Base-by-base conservation (phyloP, 2,113 vertebrate genomes). In the Anhinga anhinga region DNA sequence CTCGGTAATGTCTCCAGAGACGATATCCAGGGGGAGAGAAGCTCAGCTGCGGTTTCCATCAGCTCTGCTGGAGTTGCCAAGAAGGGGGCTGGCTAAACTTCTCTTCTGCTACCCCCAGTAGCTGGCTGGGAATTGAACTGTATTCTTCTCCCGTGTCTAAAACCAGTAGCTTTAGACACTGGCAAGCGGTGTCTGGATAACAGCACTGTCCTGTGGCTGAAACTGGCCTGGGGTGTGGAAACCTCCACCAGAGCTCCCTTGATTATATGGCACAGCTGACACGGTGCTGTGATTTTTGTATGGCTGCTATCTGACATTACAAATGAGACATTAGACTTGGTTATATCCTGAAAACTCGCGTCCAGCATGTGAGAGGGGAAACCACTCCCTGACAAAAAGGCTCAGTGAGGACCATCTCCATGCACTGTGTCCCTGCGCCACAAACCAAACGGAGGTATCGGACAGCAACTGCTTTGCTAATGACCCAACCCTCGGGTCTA, bases 321-420 rank as follows among this genome's bases (percentile, higher is more conserved):
- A 53, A 20, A 55, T 18, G 66, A 55, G 50, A n/a, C 29, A 10
- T 4, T 13, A 8, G 1, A 0, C 52, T 58, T 4, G 2, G n/a
- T 76, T 73, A 30, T 3, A 59, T 86, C 88, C 93, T 92, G 79
- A 32, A 85, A 63, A 29, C 49, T 66, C 1, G 0, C 20, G 29
- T 4, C 29, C 91, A 90, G 86, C 56, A 26, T 14, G 63, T 47
- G 86, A 59, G 81, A 81, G 65, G 90, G 89, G 91, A 93, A 97
- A 63, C 73, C 73, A 3, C 89, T 74, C 83, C 84, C 83, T 73
- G 55, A 63, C 45, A 34, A 8, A 52, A 74, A 62, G 71, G 59
- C 76, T 81, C 25, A 1, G 25, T 0, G 56, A 45, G 81, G n/a
- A 67, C 47, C 78, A 20, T 13, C 42, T 40, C 38, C 11, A 0